Evolutionary conservation across 2,113 vertebrate species (phyloP), one percentile per base, ranked within the genome.

Genomic region (Sander lucioperca): DNA sequence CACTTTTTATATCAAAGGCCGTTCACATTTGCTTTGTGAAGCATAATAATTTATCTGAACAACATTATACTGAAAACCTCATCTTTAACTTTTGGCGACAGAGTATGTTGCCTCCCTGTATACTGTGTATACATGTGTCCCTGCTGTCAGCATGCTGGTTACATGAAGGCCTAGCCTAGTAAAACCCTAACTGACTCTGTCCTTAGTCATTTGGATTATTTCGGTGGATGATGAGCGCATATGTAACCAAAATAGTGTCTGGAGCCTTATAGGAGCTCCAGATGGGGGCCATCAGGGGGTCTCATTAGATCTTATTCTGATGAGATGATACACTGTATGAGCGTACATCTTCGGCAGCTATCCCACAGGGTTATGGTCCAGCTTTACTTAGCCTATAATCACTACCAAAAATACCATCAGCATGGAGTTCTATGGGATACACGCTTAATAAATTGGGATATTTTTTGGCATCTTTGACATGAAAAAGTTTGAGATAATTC

Each of bases 191-290:
- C 72, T 27, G n/a, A 57, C 73, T 78, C 53, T 36, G 33, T 12
- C 39, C 4, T 79, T 14, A 45, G 51, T 74, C 77, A 79, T 53
- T 58, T 36, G 57, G 43, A 70, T 79, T 48, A 63, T 63, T 64
- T 51, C 57, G 3, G 50, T 25, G 45, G 7, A 43, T 80, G 67
- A 59, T 50, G 33, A 36, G 27, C 6, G 9, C 30, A 68, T 48
- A 54, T 77, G 65, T 19, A 68, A 75, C 30, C 18, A 69, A 72
- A 85, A 54, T 58, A 78, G 50, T 54, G 25, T 50, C 56, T 33
- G 15, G 64, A n/a, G 18, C 11, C 16, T 25, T 18, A 12, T 21
- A n/a, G 11, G 51, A 82, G 54, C 57, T 83, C 57, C 72, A 61
- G 39, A 27, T 80, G 50, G 18, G 47, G 36, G 25, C 23, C 3